A percentile compares a stretch with the other conserved stretches of the same genome.
phyloP scores from a whole-genome alignment of 2,888 invertebrate species.

The Hyposoter didymator region DNA sequence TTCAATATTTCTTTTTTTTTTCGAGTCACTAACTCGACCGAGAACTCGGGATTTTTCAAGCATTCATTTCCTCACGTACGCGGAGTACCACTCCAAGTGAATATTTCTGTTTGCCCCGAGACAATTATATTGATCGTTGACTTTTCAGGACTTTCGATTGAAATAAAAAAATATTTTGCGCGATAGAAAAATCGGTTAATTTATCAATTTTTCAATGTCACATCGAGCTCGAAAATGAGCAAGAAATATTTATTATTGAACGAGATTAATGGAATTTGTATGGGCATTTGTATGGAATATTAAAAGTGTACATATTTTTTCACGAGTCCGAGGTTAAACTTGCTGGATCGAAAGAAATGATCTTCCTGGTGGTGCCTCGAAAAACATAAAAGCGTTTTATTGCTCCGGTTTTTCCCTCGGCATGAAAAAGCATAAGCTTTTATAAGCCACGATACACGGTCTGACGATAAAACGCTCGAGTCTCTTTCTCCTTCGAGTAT shows the following conservation, averaged over 20 bases:
- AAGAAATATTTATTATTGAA: slow-evolving; percentile 12
- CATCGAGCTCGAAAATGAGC: neutral
- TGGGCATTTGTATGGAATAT: slow-evolving; percentile 7
- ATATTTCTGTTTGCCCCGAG: neutral
- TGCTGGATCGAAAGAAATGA: slow-evolving; percentile 22
- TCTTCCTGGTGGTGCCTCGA: slow-evolving; percentile 33
- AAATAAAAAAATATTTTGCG: neutral
- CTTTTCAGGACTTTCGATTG: neutral
- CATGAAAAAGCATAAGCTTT: slow-evolving; percentile 62
- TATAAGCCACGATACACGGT: slow-evolving; percentile 19
- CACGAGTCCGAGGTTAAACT: slow-evolving; percentile 25
- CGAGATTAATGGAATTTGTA: slow-evolving; percentile 6
- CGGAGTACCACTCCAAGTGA: neutral
- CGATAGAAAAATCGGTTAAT: neutral
- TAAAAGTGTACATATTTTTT: neutral
- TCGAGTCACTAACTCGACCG: neutral
- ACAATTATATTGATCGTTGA: neutral
- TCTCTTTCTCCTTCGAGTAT: slow-evolving; percentile 28
- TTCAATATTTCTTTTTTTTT: neutral
- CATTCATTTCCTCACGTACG: neutral
- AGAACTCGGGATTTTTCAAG: neutral
- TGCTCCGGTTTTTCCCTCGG: slow-evolving; percentile 50
- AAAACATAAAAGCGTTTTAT: slow-evolving; percentile 70
- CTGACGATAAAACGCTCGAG: slow-evolving; percentile 48
- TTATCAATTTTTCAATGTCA: neutral